Percentiles rank a stretch among this genome's conserved stretches.
Conservation (phyloP, 2,888 invertebrate genomes). For the Amphiduros pacificus region DNA sequence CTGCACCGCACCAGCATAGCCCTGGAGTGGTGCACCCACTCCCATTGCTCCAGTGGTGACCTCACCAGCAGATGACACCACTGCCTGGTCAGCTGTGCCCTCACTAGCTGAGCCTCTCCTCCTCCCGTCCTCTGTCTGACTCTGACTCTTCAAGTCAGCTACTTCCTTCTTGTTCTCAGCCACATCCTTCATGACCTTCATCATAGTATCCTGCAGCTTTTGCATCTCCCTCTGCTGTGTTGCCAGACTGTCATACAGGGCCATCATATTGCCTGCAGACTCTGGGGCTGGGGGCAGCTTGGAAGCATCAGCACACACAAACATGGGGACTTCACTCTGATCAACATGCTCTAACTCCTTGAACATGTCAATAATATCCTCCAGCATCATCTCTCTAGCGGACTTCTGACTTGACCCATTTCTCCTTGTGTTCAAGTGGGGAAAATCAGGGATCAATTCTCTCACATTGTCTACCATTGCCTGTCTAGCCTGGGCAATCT, state of each 20-base stretch:
- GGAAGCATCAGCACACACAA: neutral
- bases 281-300: neutral
- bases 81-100: too few relatives aligned
- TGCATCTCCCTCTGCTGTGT: neutral
- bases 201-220: neutral
- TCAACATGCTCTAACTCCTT: neutral
- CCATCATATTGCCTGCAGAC: neutral
- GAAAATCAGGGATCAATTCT: neutral
- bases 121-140: too few relatives aligned
- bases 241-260: neutral
- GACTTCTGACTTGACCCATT: neutral
- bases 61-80: too few relatives aligned
- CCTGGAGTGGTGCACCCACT: neutral
- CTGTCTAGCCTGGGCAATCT: neutral
- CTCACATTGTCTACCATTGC: neutral
- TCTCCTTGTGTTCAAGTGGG: neutral
- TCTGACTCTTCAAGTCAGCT: neutral
- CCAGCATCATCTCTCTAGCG: neutral
- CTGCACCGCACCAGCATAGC: neutral
- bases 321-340: neutral
- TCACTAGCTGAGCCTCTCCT: too few relatives aligned
- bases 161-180: neutral
- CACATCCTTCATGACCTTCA: neutral
- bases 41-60: neutral
- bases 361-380: neutral